Percentiles rank a stretch among this genome's conserved stretches.
Conservation (phyloP, 1,140 invertebrate species). For the Drosophila repleta region DNA sequence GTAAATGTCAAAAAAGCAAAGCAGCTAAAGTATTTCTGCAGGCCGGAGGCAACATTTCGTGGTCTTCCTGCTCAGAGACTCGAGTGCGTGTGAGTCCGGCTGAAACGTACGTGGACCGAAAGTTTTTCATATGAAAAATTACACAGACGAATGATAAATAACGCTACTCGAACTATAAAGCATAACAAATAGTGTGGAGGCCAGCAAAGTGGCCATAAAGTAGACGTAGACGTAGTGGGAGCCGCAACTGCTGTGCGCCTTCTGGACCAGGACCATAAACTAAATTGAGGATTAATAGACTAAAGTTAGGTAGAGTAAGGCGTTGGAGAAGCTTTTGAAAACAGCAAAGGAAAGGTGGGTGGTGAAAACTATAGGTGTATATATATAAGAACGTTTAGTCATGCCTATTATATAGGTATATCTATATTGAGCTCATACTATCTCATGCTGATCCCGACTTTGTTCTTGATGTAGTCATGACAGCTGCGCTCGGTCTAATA, state of each 20-base stretch:
- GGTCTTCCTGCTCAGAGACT: background rate
- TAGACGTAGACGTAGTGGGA: constrained; percentile 35
- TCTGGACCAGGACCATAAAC: constrained; percentile 13
- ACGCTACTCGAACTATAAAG: constrained; percentile 47
- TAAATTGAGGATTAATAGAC: constrained; percentile 22
- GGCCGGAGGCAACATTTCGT: background rate
- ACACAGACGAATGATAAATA: constrained; percentile 74
- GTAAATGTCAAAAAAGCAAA: constrained; percentile 62
- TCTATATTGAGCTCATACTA: no score
- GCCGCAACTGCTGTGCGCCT: constrained; percentile 27
- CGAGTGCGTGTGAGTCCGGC: constrained; percentile 39
- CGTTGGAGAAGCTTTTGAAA: background rate
- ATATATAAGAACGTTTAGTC: no score
- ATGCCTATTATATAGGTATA: no score
- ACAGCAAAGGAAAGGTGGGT: no score
- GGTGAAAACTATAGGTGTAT: no score
- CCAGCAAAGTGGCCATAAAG: constrained; percentile 7
- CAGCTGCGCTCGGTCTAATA: constrained; percentile 33
- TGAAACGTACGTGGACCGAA: constrained; percentile 29
- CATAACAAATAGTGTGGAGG: constrained; percentile 37
- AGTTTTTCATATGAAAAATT: constrained; percentile 72
- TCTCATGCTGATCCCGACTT: no score
- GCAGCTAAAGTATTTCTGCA: constrained; percentile 36
- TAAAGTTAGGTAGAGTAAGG: background rate
- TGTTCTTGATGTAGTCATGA: constrained; percentile 14